Percentiles rank a stretch among this genome's conserved stretches.
phyloP scores from a whole-genome alignment of 2,797 vertebrate species.

The Streptopelia turtur region DNA sequence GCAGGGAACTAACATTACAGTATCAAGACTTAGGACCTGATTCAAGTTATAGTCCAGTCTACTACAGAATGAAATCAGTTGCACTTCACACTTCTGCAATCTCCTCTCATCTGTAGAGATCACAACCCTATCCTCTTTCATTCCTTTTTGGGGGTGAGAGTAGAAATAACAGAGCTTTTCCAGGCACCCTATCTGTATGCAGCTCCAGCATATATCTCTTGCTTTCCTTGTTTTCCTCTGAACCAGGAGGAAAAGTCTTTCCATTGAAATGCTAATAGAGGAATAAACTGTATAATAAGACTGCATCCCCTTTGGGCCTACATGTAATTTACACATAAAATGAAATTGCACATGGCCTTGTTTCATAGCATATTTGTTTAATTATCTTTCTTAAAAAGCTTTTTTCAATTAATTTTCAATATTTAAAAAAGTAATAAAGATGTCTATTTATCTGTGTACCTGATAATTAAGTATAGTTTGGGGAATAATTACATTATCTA shows the following conservation, averaged over 20 bases:
- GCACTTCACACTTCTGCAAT: conserved; percentile 41
- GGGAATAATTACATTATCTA: conserved; percentile 78
- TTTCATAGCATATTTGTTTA: conserved; percentile 81
- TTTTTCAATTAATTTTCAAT: conserved; percentile 83
- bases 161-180: background rate
- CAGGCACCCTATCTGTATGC: background rate
- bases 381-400: conserved; percentile 78
- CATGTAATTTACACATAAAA: conserved; percentile 84
- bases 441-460: conserved; percentile 76
- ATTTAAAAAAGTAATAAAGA: conserved; percentile 80
- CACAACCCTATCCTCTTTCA: conserved; percentile 35
- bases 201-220: background rate
- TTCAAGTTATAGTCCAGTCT: conserved; percentile 58
- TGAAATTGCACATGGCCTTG: conserved; percentile 78
- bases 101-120: conserved; percentile 45
- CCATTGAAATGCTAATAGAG: conserved; percentile 79
- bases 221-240: conserved; percentile 58
- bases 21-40: conserved; percentile 44
- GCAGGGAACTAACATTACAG: conserved; percentile 54
- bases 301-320: conserved; percentile 77
- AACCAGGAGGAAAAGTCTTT: conserved; percentile 59
- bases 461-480: conserved; percentile 79
- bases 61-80: conserved; percentile 33
- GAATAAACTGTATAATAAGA: conserved; percentile 74
- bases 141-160: background rate